phyloP scores from a whole-genome alignment of 2,888 invertebrate species.

The Beris morrisii region DNA sequence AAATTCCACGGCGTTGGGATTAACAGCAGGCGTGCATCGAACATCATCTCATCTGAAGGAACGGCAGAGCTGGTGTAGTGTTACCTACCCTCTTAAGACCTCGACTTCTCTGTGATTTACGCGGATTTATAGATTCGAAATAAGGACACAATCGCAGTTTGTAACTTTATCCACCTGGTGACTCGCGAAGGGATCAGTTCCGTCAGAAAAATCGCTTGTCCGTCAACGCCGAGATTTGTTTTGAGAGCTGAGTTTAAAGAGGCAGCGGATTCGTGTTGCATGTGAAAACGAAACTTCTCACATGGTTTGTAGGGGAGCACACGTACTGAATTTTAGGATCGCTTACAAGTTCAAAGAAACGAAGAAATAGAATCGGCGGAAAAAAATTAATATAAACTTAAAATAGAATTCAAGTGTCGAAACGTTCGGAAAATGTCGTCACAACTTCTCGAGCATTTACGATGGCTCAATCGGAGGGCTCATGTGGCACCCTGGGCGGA shows the following conservation, averaged over 20 bases:
- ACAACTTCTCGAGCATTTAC: conserved; percentile 7
- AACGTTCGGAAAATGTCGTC: conserved; percentile 28
- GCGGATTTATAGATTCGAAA: too few species aligned
- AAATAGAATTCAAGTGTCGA: conserved; percentile 37
- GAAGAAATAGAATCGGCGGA: conserved; percentile 33
- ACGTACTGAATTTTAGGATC: conserved; percentile 32
- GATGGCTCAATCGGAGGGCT: neutral
- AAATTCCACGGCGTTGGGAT: too few species aligned
- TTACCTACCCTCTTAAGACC: too few species aligned
- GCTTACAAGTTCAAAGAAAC: conserved; percentile 37
- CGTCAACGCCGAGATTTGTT: neutral
- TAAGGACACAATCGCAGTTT: too few species aligned
- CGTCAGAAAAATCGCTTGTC: too few species aligned
- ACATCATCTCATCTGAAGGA: too few species aligned
- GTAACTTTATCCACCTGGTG: too few species aligned
- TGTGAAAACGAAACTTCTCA: too few species aligned
- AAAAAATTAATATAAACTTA: conserved; percentile 30
- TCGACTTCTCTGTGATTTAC: too few species aligned
- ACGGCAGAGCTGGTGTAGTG: too few species aligned
- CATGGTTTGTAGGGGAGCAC: conserved; percentile 26
- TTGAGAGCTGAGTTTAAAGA: neutral
- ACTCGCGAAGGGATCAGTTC: neutral
- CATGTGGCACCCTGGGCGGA: neutral
- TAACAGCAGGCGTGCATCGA: too few species aligned
- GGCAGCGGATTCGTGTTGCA: neutral